These are phyloP conservation scores for Oithona nana DNA, from an alignment of 2,888 invertebrate genomes.

Conservation along the genomic window DNA sequence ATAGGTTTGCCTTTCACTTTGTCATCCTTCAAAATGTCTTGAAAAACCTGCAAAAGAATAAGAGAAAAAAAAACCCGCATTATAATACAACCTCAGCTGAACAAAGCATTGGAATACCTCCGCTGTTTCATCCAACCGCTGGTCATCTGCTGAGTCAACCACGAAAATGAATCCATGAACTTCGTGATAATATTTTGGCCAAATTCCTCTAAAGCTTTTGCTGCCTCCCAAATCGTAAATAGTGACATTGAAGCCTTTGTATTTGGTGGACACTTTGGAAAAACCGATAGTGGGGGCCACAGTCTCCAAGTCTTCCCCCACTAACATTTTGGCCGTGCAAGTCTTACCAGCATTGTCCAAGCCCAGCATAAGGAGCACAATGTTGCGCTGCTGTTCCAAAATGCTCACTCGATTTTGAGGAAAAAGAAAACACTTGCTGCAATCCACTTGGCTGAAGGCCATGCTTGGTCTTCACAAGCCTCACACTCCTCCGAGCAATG, in stretches of 20 bases:
- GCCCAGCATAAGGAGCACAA: conserved; percentile 11
- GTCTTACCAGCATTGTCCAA: conserved; percentile 17
- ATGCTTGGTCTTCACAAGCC: too few relatives aligned
- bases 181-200: conserved; percentile 17
- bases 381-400: not conserved
- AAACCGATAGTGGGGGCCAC: conserved; percentile 16
- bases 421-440: too few relatives aligned
- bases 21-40: conserved; percentile 6
- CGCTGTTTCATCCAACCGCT: not conserved
- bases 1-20: conserved; percentile 12
- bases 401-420: not conserved
- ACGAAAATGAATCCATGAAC: conserved; percentile 17
- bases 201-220: conserved; percentile 16
- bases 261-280: conserved; percentile 10
- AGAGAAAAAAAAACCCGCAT: not conserved
- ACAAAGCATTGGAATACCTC: not conserved
- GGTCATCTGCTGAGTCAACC: conserved; percentile 10
- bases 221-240: conserved; percentile 17
- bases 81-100: not conserved
- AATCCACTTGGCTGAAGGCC: too few relatives aligned
- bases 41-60: not conserved
- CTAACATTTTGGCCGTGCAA: conserved; percentile 14
- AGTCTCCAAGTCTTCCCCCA: conserved; percentile 12
- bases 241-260: conserved; percentile 13
- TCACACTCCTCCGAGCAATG: too few relatives aligned